Base-by-base conservation (phyloP, 2,888 invertebrate species). In the Listrodromus nycthemerus region DNA sequence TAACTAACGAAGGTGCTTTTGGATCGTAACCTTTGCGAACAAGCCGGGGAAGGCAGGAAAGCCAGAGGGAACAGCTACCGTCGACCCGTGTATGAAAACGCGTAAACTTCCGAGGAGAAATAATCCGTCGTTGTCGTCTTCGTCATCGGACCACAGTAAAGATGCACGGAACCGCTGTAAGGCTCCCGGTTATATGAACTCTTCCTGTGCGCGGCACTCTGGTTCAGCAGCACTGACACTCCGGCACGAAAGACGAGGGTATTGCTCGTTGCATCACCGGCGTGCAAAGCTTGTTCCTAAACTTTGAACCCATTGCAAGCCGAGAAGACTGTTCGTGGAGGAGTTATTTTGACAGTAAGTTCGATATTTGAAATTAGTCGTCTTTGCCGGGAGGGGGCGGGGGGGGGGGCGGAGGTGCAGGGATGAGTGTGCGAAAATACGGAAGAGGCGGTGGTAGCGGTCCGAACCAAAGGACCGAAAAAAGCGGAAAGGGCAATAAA, bases 1-100 rank as follows among this genome's bases (percentile, higher is more conserved):
- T 70, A 71, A 79, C 86, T 89, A 89, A 89, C 87, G 87, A 88
- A 84, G 85, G 82, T 70, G 82, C 83, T 70, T 84, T 85, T 79
- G 55, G 75, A 73, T 82, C 65, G 37, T 79, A 85, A 86, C 84
- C 81, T 85, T 86, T 74, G 78, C 67, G 79, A 77, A 71, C 52
- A 61, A 84, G 66, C 78, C 75, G 30, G 55, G 61, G 50, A 52
- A 19, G 55, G 52, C 30, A 61, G 8, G 37, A 79, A 77, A 85
- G 76, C 63, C 74, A 4, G 75, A 21, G 61, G 21, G 45, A 52
- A 21, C 50, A 65, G 41, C 27, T 66, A 52, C 55, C 27, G 50
- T 33, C 24, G 55, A 69, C 52, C 30, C 41, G 65, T 21, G 50
- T 48, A 50, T 24, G 55, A 58, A 50, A n/a, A 41, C 19, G 24